Evolutionary conservation across 2,797 vertebrate species (phyloP).

Genomic region (Trachurus trachurus): DNA sequence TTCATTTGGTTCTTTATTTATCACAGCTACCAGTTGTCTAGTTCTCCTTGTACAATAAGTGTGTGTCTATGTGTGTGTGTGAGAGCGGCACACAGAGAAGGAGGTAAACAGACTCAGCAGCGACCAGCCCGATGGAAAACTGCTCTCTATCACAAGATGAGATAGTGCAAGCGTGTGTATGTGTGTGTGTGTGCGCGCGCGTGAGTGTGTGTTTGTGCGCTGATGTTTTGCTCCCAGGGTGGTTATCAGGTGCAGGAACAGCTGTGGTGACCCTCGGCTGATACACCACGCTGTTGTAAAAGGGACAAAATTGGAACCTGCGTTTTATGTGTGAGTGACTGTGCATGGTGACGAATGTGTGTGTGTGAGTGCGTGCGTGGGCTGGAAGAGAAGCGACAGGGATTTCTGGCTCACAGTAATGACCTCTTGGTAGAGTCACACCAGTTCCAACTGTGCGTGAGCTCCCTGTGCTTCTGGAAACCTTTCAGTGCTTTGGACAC

Average conservation of each 20-base stretch:
- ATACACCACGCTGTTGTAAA: constrained; percentile 57
- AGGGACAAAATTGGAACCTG: constrained; percentile 43
- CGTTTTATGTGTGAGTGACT: constrained; percentile 18
- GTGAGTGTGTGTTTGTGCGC: constrained; percentile 39
- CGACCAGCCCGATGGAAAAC: constrained; percentile 43
- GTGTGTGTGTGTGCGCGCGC: constrained; percentile 29
- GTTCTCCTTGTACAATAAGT: constrained; percentile 14
- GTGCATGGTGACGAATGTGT: not conserved
- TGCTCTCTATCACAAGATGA: constrained; percentile 48
- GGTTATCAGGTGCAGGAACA: constrained; percentile 70
- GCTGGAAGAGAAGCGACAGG: constrained; percentile 18
- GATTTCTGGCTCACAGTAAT: constrained; percentile 57
- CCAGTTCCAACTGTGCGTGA: constrained; percentile 37
- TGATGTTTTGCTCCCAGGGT: constrained; percentile 55
- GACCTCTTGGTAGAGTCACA: constrained; percentile 52
- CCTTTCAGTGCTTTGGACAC: constrained; percentile 43
- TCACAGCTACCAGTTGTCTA: constrained; percentile 20
- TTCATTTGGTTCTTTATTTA: constrained; percentile 32
- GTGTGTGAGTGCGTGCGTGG: constrained; percentile 17
- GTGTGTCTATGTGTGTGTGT: constrained; percentile 9
- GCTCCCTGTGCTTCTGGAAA: constrained; percentile 38
- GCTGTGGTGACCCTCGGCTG: constrained; percentile 59
- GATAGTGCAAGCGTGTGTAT: no score
- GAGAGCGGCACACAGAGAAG: not conserved
- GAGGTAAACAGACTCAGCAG: constrained; percentile 28